Base-by-base conservation (phyloP, 2,113 vertebrate genomes). In the Tychaedon coryphoeus region DNA sequence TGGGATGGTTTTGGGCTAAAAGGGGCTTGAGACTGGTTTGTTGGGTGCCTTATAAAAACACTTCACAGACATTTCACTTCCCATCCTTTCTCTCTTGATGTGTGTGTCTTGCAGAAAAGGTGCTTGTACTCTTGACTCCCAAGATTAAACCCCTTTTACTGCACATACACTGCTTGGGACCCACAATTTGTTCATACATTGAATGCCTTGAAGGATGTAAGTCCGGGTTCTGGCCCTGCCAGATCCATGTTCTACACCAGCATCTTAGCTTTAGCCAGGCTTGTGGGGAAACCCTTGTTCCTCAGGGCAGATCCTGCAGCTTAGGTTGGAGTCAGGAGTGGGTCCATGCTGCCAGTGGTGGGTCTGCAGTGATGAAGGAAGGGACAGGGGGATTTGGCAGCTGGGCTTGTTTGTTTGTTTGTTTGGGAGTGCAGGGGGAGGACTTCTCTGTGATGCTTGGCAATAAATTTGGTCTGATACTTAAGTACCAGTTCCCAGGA, bases 401-500 rank as follows among this genome's bases (percentile, higher is more conserved):
- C 82, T 60, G 54, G 26, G 33, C 60, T 86, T 91, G 57, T 90
- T 91, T 54, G 8, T 88, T 92, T 83, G 78, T 51, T 51, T 51
- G 25, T 51, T 51, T 51, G 50, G 22, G 25, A 79, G 34, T 31
- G 25, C 6, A 5, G 36, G 19, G 38, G 31, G 57, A 62, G 45
- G 33, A 42, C 74, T 66, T 33, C 71, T 34, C 38, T 2, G 5
- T 76, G 60, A 82, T 88, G n/a, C 69, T 67, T 1, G 1, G 64
- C 81, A 71, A 79, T 84, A 87, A 40, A 90, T 86, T 69, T 92
- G 62, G 78, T 57, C 79, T 84, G 19, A 64, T 90, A 67, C 80
- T 75, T 73, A 66, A 67, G 62, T 93, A 90, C 48, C 65, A 76
- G 88, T 72, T 96, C 97, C 93, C 90, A 93, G 93, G 94, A 97